A percentile compares a stretch with the other conserved stretches of the same genome.
These are phyloP conservation scores for Phortica variegata DNA, from an alignment of 1,140 invertebrate species.

Conservation along the genomic window DNA sequence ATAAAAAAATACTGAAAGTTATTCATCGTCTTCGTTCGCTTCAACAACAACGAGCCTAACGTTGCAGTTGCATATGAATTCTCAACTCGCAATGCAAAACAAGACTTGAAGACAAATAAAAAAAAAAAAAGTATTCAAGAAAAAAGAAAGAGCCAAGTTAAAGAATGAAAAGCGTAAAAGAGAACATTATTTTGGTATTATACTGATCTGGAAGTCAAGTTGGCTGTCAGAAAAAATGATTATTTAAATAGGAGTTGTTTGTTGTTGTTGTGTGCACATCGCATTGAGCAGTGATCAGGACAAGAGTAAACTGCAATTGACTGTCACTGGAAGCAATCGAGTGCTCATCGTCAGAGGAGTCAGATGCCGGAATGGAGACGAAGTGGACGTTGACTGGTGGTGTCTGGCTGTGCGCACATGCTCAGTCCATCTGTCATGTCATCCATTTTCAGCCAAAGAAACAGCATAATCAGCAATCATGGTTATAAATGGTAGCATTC, in stretches of 20 bases:
- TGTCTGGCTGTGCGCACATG: slow-evolving; percentile 37
- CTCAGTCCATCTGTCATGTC: slow-evolving; percentile 55
- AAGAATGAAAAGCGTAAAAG: slow-evolving; percentile 16
- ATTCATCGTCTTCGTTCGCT: too few species aligned
- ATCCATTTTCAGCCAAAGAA: slow-evolving; percentile 52
- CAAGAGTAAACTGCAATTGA: slow-evolving; percentile 35
- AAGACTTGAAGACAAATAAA: slow-evolving; percentile 16
- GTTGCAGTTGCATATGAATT: too few species aligned
- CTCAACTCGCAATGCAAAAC: too few species aligned
- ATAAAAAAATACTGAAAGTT: too few species aligned
- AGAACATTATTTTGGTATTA: slow-evolving; percentile 11
- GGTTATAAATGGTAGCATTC: slow-evolving; percentile 56
- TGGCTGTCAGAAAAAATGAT: slow-evolving; percentile 57
- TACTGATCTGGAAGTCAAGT: slow-evolving; percentile 56
- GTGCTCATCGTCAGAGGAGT: background rate
- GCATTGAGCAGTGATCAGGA: background rate
- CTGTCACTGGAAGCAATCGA: slow-evolving; percentile 31
- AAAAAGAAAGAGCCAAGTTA: slow-evolving; percentile 25
- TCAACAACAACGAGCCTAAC: too few species aligned
- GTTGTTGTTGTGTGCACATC: slow-evolving; percentile 39
- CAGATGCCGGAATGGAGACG: slow-evolving; percentile 1
- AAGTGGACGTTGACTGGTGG: slow-evolving; percentile 9
- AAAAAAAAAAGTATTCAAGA: slow-evolving; percentile 18
- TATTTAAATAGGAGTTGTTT: slow-evolving; percentile 56
- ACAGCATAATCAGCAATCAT: slow-evolving; percentile 55